These are phyloP conservation scores for Sphecodes monilicornis DNA, from an alignment of 2,888 invertebrate genomes.

Conservation along the genomic window DNA sequence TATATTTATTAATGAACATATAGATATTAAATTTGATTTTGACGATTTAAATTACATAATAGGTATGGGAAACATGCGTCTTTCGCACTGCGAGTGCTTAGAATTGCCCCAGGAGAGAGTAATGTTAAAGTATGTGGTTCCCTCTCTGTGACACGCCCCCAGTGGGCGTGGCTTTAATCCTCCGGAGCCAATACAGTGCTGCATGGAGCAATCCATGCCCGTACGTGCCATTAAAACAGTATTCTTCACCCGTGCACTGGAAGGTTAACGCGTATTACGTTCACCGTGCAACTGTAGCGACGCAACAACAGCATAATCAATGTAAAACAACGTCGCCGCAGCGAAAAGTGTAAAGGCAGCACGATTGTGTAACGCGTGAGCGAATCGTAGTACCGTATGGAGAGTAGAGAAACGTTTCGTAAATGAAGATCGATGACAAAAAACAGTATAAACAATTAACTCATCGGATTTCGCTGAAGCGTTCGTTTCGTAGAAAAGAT, in stretches of 20 bases:
- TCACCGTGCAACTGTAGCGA: constrained; percentile 47
- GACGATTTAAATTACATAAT: neutral
- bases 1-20: neutral
- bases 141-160: neutral
- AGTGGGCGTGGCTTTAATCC: neutral
- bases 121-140: neutral
- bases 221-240: neutral
- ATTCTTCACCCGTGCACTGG: neutral
- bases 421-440: constrained; percentile 3
- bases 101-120: neutral
- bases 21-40: neutral
- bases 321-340: constrained; percentile 31
- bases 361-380: constrained; percentile 20
- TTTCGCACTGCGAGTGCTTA: neutral
- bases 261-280: neutral
- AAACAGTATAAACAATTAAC: neutral
- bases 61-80: neutral
- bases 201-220: neutral
- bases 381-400: constrained; percentile 1
- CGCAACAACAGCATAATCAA: constrained; percentile 30
- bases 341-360: neutral
- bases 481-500: constrained; percentile 8
- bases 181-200: neutral
- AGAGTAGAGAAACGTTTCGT: constrained; percentile 1
- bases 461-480: neutral